Evolutionary conservation across 2,888 invertebrate species (phyloP).

Genomic region (Ryuthela nishihirai): DNA sequence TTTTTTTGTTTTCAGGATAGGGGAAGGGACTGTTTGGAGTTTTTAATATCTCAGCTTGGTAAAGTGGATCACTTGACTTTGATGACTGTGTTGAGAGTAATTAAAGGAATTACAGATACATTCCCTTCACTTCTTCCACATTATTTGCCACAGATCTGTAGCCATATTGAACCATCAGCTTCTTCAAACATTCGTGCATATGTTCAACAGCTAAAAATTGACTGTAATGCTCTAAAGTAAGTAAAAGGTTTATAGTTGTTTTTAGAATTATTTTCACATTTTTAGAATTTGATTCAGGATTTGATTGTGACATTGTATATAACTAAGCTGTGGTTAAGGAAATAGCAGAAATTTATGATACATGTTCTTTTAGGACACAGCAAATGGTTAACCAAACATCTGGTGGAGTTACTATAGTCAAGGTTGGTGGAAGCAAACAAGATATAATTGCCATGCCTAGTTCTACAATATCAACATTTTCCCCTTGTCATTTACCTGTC

Average conservation of each 20-base stretch:
- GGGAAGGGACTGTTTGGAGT: constrained; percentile 75
- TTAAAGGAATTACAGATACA: constrained; percentile 72
- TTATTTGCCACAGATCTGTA: constrained; percentile 47
- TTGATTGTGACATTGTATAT: too few species aligned
- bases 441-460: constrained; percentile 15
- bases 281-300: too few species aligned
- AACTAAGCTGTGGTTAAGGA: too few species aligned
- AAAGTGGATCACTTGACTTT: constrained; percentile 69
- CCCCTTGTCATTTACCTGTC: constrained; percentile 6
- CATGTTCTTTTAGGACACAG: constrained; percentile 26
- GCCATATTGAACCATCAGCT: constrained; percentile 58
- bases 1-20: constrained; percentile 61
- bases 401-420: constrained; percentile 74
- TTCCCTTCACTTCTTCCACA: constrained; percentile 77
- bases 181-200: constrained; percentile 50
- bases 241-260: too few species aligned
- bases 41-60: constrained; percentile 70
- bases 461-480: constrained; percentile 1
- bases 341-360: too few species aligned
- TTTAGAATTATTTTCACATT: too few species aligned
- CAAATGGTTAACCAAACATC: constrained; percentile 64
- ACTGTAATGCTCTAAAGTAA: constrained; percentile 25
- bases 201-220: constrained; percentile 51
- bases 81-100: constrained; percentile 71
- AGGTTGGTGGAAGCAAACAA: constrained; percentile 59